phyloP scores from a whole-genome alignment of 64 coral and sea anemone genomes.

The Pocillopora verrucosa region DNA sequence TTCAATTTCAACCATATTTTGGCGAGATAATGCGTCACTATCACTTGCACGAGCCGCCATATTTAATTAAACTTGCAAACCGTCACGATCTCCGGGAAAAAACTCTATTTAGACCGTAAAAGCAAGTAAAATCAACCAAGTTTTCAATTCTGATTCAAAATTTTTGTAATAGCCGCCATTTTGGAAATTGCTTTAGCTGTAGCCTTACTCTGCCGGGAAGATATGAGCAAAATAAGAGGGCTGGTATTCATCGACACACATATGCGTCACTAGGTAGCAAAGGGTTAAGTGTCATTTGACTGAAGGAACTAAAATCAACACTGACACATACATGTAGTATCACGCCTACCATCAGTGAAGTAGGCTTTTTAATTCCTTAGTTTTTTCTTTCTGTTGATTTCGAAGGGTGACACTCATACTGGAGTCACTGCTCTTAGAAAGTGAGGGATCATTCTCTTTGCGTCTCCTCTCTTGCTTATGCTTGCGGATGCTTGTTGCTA shows the following conservation, averaged over 20 bases:
- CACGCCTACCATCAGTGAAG: too few relatives aligned
- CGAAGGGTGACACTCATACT: too few relatives aligned
- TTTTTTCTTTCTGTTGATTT: too few relatives aligned
- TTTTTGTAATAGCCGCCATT: not conserved
- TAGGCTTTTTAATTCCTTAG: too few relatives aligned
- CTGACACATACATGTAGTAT: too few relatives aligned
- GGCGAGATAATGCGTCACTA: not conserved
- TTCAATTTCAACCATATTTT: too few relatives aligned
- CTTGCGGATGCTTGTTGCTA: too few relatives aligned
- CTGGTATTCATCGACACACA: not conserved
- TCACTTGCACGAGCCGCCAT: not conserved
- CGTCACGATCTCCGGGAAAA: not conserved
- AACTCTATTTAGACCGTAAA: too few relatives aligned
- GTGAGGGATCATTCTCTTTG: too few relatives aligned
- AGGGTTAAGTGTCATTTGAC: not conserved
- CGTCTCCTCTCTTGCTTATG: too few relatives aligned
- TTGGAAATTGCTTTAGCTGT: not conserved
- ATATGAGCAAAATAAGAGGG: not conserved
- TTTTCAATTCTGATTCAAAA: not conserved
- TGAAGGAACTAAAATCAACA: too few relatives aligned
- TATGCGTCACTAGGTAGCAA: not conserved
- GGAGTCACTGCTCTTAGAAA: too few relatives aligned
- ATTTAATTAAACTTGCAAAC: not conserved
- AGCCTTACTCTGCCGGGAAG: not conserved
- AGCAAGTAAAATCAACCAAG: not conserved